These are phyloP conservation scores for Sciaenops ocellatus DNA, from an alignment of 2,797 vertebrate genomes.

Conservation along the genomic window DNA sequence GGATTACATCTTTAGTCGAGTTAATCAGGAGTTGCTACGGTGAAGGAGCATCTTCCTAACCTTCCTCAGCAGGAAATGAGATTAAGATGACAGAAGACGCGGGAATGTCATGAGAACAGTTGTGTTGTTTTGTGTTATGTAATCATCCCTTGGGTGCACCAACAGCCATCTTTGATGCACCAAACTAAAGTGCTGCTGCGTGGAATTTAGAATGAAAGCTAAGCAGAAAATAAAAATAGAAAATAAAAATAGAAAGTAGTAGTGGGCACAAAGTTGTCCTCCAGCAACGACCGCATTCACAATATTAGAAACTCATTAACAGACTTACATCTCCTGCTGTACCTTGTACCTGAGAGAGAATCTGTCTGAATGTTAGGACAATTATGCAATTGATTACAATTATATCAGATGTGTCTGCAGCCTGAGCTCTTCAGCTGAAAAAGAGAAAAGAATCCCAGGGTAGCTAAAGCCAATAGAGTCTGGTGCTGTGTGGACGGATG, in stretches of 20 bases:
- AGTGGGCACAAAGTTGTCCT: slow-evolving; percentile 19
- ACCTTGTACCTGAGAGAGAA: slow-evolving; percentile 18
- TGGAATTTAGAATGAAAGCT: slow-evolving; percentile 30
- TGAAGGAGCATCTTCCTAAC: slow-evolving; percentile 15
- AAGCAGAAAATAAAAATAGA: slow-evolving; percentile 51
- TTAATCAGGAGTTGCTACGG: slow-evolving; percentile 31
- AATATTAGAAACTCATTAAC: slow-evolving; percentile 15
- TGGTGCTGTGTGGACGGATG: slow-evolving; percentile 7
- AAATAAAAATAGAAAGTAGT: slow-evolving; percentile 11
- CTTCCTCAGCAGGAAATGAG: slow-evolving; percentile 38
- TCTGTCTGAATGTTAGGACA: slow-evolving; percentile 25
- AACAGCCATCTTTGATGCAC: slow-evolving; percentile 50
- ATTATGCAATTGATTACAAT: slow-evolving; percentile 25
- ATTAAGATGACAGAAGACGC: slow-evolving; percentile 54
- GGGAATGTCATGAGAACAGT: slow-evolving; percentile 50
- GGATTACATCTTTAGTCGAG: slow-evolving; percentile 62
- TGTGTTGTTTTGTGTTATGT: slow-evolving; percentile 32
- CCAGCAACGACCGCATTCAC: background rate
- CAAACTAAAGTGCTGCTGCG: slow-evolving; percentile 44
- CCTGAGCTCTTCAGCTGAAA: slow-evolving; percentile 19
- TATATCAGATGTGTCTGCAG: slow-evolving; percentile 29
- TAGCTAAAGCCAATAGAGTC: slow-evolving; percentile 21
- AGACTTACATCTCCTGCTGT: background rate
- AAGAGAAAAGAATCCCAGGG: slow-evolving; percentile 28
- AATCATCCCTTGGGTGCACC: slow-evolving; percentile 48